Conservation (phyloP, 2,888 invertebrate species). For the Drosophila borealis region DNA sequence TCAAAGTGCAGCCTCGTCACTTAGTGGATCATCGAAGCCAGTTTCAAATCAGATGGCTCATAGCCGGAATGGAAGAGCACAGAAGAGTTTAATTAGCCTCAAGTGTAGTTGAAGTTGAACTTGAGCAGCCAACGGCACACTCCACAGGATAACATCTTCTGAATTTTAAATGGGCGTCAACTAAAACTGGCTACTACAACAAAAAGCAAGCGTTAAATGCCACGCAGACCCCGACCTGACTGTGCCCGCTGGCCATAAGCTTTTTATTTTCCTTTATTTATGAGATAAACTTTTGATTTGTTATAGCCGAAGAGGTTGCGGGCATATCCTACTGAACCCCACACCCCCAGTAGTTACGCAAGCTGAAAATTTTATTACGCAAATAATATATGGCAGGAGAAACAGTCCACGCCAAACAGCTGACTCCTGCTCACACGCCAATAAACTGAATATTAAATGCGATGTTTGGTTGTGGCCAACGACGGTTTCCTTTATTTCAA, state of each 20-base stretch:
- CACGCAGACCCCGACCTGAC: background rate
- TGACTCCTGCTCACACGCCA: slow-evolving; percentile 13
- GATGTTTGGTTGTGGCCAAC: slow-evolving; percentile 51
- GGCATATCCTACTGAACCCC: background rate
- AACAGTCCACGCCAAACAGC: slow-evolving; percentile 12
- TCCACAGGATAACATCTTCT: slow-evolving; percentile 17
- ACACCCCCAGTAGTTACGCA: background rate
- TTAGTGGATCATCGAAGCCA: slow-evolving; percentile 16
- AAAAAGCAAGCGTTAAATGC: slow-evolving; percentile 16
- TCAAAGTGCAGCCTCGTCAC: slow-evolving; percentile 14
- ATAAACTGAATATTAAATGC: slow-evolving; percentile 55
- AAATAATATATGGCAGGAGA: slow-evolving; percentile 55
- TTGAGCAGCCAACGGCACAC: slow-evolving; percentile 4
- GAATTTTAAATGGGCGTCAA: slow-evolving; percentile 20
- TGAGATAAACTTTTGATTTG: slow-evolving; percentile 20
- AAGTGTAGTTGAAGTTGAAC: slow-evolving; percentile 25
- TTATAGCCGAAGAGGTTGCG: slow-evolving; percentile 16
- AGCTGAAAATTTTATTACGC: slow-evolving; percentile 54
- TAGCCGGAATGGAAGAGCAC: background rate
- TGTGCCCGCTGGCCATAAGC: slow-evolving; percentile 14
- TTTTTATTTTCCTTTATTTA: slow-evolving; percentile 18
- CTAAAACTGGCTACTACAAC: slow-evolving; percentile 11
- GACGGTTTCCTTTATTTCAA: slow-evolving; percentile 32
- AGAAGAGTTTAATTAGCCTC: slow-evolving; percentile 51
- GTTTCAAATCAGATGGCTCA: slow-evolving; percentile 2